Base-by-base conservation (phyloP, 2,113 vertebrate species). In the Plotosus lineatus region DNA sequence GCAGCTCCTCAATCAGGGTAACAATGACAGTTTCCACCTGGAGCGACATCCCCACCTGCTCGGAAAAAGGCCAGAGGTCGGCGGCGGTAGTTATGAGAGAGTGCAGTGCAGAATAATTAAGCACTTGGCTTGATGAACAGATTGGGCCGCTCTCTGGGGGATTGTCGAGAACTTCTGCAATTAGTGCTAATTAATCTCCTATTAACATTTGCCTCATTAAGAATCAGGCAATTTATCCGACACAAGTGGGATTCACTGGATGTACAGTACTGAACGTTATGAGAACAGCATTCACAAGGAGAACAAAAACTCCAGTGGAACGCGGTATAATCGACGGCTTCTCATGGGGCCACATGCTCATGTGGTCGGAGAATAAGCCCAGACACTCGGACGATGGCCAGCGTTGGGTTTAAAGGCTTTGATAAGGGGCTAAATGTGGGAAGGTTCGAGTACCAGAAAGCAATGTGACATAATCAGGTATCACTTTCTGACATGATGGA, bases 131-230 rank as follows among this genome's bases (percentile, higher is more conserved):
- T 93, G 90, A 92, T 92, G 91, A 93, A 92, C 93, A 94, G 94
- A 93, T 93, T 93, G 93, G 90, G 90, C 89, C 90, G 88, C 93
- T 90, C 94, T 92, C 91, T 87, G 90, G 93, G 93, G 93, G 93
- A 94, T 94, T 94, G 91, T 92, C 90, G 92, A 92, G 92, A 94
- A 94, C 93, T 93, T 94, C 93, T 92, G 92, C 93, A 94, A 94
- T 94, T 94, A 94, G 90, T 90, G 91, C 92, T 93, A 94, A 94
- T 94, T 94, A 94, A 94, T 94, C 93, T 94, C 94, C 92, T 94
- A 94, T 94, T 94, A 94, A 94, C 94, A 94, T 92, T 94, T 91
- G 92, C 91, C 93, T 94, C 93, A 94, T 94, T 94, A 94, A 93
- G 90, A 93, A 90, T 87, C 90, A 90, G 89, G 91, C 90, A 91